phyloP scores from a whole-genome alignment of 2,113 vertebrate species.

The Oxygymnocypris stewartii region DNA sequence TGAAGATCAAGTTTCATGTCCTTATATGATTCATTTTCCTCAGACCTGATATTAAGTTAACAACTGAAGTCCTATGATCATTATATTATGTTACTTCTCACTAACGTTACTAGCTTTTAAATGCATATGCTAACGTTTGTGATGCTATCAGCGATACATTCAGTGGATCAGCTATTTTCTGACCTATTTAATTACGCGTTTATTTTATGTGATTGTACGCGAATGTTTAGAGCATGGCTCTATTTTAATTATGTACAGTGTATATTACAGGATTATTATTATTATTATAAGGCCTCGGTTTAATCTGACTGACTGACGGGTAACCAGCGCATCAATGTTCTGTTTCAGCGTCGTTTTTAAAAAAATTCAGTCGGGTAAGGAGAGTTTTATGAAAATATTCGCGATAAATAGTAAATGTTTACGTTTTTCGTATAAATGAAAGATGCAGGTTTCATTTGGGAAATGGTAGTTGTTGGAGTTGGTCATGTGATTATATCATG shows the following conservation, averaged over 20 bases:
- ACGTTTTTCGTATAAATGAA: neutral
- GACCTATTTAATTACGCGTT: neutral
- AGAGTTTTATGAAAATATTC: neutral
- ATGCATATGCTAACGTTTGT: neutral
- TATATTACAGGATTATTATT: neutral
- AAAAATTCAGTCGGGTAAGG: neutral
- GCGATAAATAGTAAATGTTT: neutral
- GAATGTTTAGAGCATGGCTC: neutral
- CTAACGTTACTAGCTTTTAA: neutral
- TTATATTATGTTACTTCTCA: neutral
- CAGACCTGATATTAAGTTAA: neutral
- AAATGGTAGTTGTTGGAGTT: neutral
- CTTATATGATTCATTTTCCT: neutral
- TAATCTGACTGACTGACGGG: neutral
- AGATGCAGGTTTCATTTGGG: neutral
- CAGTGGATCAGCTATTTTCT: neutral
- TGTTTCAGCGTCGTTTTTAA: neutral
- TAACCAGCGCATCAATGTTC: neutral
- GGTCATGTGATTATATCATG: slow-evolving; percentile 26
- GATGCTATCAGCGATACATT: neutral
- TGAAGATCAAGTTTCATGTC: neutral
- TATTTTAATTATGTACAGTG: neutral
- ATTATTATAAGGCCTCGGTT: neutral
- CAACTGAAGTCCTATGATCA: neutral
- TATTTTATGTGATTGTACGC: neutral